phyloP scores from a whole-genome alignment of 1,140 invertebrate species.

The Aporrectodea caliginosa region DNA sequence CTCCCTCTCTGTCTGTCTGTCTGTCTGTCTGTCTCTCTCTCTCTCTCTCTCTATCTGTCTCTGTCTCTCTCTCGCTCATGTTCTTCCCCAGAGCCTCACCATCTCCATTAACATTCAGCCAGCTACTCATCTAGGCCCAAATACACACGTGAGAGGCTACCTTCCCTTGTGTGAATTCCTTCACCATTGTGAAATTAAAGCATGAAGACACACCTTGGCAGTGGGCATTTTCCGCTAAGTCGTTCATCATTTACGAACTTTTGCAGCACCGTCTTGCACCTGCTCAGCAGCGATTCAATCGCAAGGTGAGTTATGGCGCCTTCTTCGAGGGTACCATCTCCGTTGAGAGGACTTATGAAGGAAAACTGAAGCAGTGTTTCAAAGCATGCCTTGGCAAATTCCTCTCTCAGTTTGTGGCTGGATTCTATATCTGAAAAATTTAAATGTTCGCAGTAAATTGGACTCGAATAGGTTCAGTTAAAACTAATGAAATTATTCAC shows the following conservation, averaged over 20 bases:
- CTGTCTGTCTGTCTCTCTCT: too few species aligned
- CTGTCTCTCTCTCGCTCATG: too few species aligned
- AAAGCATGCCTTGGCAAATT: conserved; percentile 93
- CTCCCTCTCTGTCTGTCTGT: too few species aligned
- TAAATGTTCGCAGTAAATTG: too few species aligned
- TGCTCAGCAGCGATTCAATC: conserved; percentile 75
- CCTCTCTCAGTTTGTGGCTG: conserved; percentile 79
- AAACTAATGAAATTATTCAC: conserved; percentile 14
- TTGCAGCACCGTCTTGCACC: conserved; percentile 86
- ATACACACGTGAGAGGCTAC: too few species aligned
- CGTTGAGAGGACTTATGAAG: conserved; percentile 60
- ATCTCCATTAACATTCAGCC: too few species aligned
- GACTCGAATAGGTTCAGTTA: conserved; percentile 23
- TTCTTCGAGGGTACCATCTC: conserved; percentile 38
- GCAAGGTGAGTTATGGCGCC: conserved; percentile 75
- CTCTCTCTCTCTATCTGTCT: too few species aligned
- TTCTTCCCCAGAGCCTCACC: too few species aligned
- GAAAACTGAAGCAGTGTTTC: conserved; percentile 93
- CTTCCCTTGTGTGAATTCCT: too few species aligned
- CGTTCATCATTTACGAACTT: conserved; percentile 85
- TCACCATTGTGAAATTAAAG: too few species aligned
- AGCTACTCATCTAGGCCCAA: too few species aligned
- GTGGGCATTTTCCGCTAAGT: conserved; percentile 80
- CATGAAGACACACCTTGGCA: conserved; percentile 69
- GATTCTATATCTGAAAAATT: conserved; percentile 74